Base-by-base conservation (phyloP, 2,888 invertebrate genomes). In the Ophion ellenae region DNA sequence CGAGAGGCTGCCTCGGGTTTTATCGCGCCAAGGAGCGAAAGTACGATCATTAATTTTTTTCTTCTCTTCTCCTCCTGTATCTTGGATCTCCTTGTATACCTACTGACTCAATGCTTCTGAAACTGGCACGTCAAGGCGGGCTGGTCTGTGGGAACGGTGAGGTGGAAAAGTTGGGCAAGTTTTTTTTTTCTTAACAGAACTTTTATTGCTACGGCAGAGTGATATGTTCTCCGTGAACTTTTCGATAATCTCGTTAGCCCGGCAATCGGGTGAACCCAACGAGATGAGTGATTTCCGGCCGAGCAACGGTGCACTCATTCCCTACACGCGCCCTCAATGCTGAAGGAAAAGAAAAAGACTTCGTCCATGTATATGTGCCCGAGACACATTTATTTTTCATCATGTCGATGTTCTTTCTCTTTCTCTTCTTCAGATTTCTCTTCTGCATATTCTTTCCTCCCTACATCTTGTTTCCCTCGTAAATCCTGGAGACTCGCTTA, bases 191-290 rank as follows among this genome's bases (percentile, higher is more conserved):
- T 66, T 47, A 32, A 77, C 10, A 0, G n/a, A 77, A 77, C 66
- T 83, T 77, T 71, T 36, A 66, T 77, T 63, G 77, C 57, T 40
- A 28, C 24, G 40, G 36, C 24, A 67, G 20, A 64, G 66, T 63
- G 64, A 61, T 28, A 53, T 57, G 17, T 10, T 36, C 14, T 59
- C 28, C 6, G 61, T 10, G 9, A 45, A 40, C 28, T 61, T 66
- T 78, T 77, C 32, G 67, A 74, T 78, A 28, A 59, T 83, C 83
- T 78, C 61, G 83, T 83, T 83, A 69, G 45, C 47, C n/a, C 63
- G 77, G 64, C 24, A 53, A 59, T 78, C 71, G 67, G 67, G 17
- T 28, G 67, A 61, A 20, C 53, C 59, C 57, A 66, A 76, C 82
- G 17, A 36, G 53, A 53, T 53, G 76, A 66, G 71, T 71, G 73